These are phyloP conservation scores for Maccullochella peelii DNA, from an alignment of 2,113 vertebrate genomes.

Conservation along the genomic window DNA sequence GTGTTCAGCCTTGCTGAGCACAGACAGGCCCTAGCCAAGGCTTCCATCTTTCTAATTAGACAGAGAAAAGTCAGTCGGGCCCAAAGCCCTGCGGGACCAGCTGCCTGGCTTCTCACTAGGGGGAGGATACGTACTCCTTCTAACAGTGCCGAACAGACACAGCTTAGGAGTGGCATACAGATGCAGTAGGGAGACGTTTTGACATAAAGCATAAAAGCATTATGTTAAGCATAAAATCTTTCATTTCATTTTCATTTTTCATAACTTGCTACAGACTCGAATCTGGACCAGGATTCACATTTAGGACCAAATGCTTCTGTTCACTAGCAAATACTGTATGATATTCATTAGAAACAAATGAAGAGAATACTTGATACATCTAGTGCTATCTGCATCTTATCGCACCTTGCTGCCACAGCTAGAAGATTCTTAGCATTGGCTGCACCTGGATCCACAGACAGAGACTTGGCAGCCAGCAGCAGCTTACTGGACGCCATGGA, in stretches of 20 bases:
- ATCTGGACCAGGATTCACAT: constrained; percentile 21
- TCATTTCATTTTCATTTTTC: background rate
- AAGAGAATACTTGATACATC: constrained; percentile 20
- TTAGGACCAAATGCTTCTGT: background rate
- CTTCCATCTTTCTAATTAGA: constrained; percentile 84
- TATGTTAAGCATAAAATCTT: constrained; percentile 12
- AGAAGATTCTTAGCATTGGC: constrained; percentile 98
- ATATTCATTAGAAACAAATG: background rate
- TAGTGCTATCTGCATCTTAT: constrained; percentile 2
- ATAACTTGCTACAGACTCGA: background rate
- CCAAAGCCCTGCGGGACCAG: constrained; percentile 74
- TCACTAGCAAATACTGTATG: constrained; percentile 2
- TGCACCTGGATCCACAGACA: constrained; percentile 97
- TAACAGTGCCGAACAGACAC: constrained; percentile 50
- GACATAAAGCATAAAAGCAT: too few species aligned
- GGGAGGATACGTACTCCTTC: constrained; percentile 60
- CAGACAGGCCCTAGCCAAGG: constrained; percentile 73
- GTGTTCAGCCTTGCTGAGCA: constrained; percentile 78
- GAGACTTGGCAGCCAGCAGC: constrained; percentile 96
- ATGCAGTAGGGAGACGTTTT: constrained; percentile 42
- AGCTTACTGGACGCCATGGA: constrained; percentile 99
- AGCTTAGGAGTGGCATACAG: constrained; percentile 41
- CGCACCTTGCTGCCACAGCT: constrained; percentile 95
- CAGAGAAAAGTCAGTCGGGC: constrained; percentile 82
- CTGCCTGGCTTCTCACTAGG: constrained; percentile 72